Base-by-base conservation (phyloP, 2,888 invertebrate genomes). In the Silvanus unidentatus region DNA sequence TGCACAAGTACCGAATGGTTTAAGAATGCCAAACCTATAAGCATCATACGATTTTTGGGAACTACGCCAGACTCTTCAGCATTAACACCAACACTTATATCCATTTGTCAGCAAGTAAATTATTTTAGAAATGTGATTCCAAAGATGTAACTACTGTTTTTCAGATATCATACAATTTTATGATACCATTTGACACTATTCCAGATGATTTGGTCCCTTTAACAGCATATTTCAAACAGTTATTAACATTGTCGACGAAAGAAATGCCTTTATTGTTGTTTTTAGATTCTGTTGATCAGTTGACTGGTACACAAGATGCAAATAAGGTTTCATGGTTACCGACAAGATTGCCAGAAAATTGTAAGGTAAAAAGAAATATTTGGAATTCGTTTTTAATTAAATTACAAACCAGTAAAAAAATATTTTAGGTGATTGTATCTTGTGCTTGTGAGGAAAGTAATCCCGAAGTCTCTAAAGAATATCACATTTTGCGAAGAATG, bases 261-360 rank as follows among this genome's bases (percentile, higher is more conserved):
- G 85, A 88, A 57, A 90, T 92, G 62, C 96, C 97, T 0, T 74
- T 98, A 36, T 78, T 95, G 0, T 75, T 99, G 35, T 95, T 94
- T 68, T 73, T 99, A 60, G 98, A 99, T 71, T 96, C 96, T 0
- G 90, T 99, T 1, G 98, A 99, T 74, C 96, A 98, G 70, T 76
- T 99, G 39, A 96, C 95, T 4, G 93, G 92, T 0, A 87, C 92
- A 0, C 93, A 94, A 57, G 92, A 92, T 61, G 90, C 94, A 16
- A 96, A 95, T 62, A 93, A 95, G 71, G 84, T 98, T 27, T 91
- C 96, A 0, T 98, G 97, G 97, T 74, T 98, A 57, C 97, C 98
- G 0, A 90, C 93, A 0, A 77, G 90, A 51, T 73, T 99, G 27
- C 97, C 98, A 0, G 78, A 80, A 1, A 76, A 91, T 72, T 94